Conservation (phyloP, 2,888 invertebrate genomes). For the Amorpha juglandis region DNA sequence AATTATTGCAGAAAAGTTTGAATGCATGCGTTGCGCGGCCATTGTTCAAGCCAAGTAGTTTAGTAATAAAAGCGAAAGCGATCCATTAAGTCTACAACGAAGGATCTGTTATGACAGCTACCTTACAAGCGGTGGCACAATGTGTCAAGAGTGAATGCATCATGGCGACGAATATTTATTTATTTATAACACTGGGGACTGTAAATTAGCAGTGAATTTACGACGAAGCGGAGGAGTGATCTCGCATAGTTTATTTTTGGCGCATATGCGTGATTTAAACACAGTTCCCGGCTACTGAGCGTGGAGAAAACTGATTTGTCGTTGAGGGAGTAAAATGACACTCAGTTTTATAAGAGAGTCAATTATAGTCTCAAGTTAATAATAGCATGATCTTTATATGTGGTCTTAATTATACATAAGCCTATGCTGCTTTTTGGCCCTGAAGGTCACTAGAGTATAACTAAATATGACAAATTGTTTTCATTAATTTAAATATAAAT, state of each 20-base stretch:
- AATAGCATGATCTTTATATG: slow-evolving; percentile 35
- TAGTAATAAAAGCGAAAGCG: slow-evolving; percentile 32
- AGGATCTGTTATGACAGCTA: slow-evolving; percentile 79
- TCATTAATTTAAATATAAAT: slow-evolving; percentile 32
- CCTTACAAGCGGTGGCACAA: slow-evolving; percentile 72
- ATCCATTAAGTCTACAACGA: slow-evolving; percentile 65
- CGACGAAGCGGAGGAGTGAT: slow-evolving; percentile 73
- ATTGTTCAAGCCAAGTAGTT: slow-evolving; percentile 25
- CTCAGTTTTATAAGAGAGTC: slow-evolving; percentile 47
- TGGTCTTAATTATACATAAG: slow-evolving; percentile 23
- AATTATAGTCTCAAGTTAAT: slow-evolving; percentile 56
- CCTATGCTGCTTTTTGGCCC: background rate
- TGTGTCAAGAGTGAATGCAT: slow-evolving; percentile 71
- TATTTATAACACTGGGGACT: slow-evolving; percentile 81
- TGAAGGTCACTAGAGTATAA: background rate
- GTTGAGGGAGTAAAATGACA: slow-evolving; percentile 51
- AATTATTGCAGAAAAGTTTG: slow-evolving; percentile 5
- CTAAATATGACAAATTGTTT: slow-evolving; percentile 36
- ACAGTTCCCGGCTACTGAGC: slow-evolving; percentile 45
- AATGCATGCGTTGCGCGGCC: slow-evolving; percentile 5
- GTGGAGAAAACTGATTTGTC: slow-evolving; percentile 56
- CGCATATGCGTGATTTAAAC: slow-evolving; percentile 62
- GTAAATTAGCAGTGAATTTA: slow-evolving; percentile 84
- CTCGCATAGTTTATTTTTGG: slow-evolving; percentile 77
- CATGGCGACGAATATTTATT: slow-evolving; percentile 76